These are phyloP conservation scores for Nannoperca australis DNA, from an alignment of 2,797 vertebrate genomes.

Conservation along the genomic window DNA sequence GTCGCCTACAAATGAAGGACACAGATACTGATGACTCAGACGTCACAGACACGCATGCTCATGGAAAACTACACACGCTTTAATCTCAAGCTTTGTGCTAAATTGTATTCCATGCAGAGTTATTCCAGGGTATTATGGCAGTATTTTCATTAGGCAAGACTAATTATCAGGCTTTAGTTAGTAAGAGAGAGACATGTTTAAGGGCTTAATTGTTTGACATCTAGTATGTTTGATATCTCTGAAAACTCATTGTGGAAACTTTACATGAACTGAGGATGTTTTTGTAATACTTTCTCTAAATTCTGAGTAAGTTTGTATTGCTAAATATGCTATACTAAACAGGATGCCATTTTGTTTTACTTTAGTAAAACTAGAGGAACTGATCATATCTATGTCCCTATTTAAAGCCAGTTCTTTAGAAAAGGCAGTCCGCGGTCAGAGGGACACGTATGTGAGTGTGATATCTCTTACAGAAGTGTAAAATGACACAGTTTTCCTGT, in stretches of 20 bases:
- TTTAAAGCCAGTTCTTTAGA: conserved; percentile 67
- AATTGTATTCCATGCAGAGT: conserved; percentile 17
- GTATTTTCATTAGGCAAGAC: conserved; percentile 60
- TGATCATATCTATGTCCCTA: conserved; percentile 31
- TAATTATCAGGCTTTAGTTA: conserved; percentile 62
- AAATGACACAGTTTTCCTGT: conserved; percentile 44
- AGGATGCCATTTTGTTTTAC: not conserved
- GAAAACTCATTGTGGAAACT: conserved; percentile 20
- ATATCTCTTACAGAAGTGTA: conserved; percentile 55
- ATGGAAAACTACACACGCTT: conserved; percentile 32
- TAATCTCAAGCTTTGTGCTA: conserved; percentile 45
- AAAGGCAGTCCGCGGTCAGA: conserved; percentile 66
- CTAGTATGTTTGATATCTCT: conserved; percentile 22
- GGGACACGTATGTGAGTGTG: conserved; percentile 48
- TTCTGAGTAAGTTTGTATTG: not conserved
- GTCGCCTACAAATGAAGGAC: conserved; percentile 48
- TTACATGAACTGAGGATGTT: conserved; percentile 6
- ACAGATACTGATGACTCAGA: conserved; percentile 37
- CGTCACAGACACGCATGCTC: conserved; percentile 30
- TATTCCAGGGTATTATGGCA: conserved; percentile 38
- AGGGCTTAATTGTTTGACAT: conserved; percentile 21
- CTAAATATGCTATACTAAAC: not conserved
- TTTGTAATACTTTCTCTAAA: conserved; percentile 17
- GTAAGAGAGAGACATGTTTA: conserved; percentile 24
- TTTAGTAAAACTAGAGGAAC: not conserved